Base-by-base conservation (phyloP, 2,113 vertebrate genomes). In the Heliornis fulica region DNA sequence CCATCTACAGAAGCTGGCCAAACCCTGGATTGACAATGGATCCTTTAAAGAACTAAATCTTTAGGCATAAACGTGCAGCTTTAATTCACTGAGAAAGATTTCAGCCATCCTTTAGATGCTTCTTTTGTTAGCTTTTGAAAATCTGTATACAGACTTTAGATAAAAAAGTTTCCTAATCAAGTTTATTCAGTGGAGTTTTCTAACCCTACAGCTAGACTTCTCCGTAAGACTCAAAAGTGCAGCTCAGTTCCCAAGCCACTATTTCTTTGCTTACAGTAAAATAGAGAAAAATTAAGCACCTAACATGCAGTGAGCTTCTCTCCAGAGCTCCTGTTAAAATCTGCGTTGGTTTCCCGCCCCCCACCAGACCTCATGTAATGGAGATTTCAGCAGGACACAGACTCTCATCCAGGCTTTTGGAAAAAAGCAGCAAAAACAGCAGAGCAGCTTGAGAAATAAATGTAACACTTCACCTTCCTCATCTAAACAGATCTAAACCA, bases 261-360 rank as follows among this genome's bases (percentile, higher is more conserved):
- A 34, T 77, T 88, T 77, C 20, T 79, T 68, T 41, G 25, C 50
- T 89, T 63, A 46, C 29, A 45, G 15, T 43, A 74, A 59, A 61
- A 38, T 34, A 70, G 65, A 76, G 34, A 61, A 80, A 83, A 72
- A 22, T 17, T 50, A 69, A 72, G 66, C 10, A 54, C 90, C 22
- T 86, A 22, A 53, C 34, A 69, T 72, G 20, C 32, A 43, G 53
- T n/a, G 31, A 80, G 50, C 63, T 85, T 76, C 69, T 72, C 13
- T 34, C 19, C 15, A 51, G 16, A 34, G 43, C 61, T 56, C 28
- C 56, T 8, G 3, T 74, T 93, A 66, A 70, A 77, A 87, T 26
- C 48, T 40, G 13, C 8, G 8, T 1, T 0, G 64, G 40, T 81
- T 57, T 15, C 16, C 6, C 0, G 20, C 8, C 14, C 21, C 20